Base-by-base conservation (phyloP, 2,113 vertebrate genomes). In the Phylloscopus trochiloides region DNA sequence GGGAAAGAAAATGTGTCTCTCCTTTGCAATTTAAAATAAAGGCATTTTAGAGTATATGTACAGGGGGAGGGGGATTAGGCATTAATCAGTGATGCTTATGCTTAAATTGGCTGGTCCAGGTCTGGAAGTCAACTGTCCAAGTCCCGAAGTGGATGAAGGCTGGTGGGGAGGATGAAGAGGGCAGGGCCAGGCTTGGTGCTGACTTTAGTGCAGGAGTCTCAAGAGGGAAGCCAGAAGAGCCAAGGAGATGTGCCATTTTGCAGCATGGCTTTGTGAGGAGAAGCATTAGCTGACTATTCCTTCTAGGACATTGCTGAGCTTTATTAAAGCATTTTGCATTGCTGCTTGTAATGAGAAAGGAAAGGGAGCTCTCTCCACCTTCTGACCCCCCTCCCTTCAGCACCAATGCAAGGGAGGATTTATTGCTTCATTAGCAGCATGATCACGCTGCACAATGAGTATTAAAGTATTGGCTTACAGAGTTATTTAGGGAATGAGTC, bases 391-490 rank as follows among this genome's bases (percentile, higher is more conserved):
- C 79, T 92, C 81, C 71, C 87, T 95, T 59, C 72, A 91, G 87
- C 93, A 83, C 34, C 55, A 93, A 12, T 47, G 90, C 71, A 88
- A 94, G 67, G n/a, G 70, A 91, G 90, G 85, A 96, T 96, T 96
- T 93, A 96, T 96, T 96, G 83, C 92, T 96, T 97, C 87, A 95
- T 97, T 95, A 97, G 88, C 79, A 87, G 80, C 59, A 12, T 90
- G 77, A 52, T 72, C 86, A 91, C 25, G 5, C 94, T 97, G 90
- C 67, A 57, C 26, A 72, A 57, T 88, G 70, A 84, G 86, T 95
- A 62, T 85, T 88, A 80, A 96, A 90, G 45, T 43, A 70, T 80
- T 93, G 86, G 92, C 50, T 96, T 88, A 75, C 86, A 79, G n/a
- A 79, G 72, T 91, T 96, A 77, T 92, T 94, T 95, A 89, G 75